Percentiles rank a stretch among this genome's conserved stretches.
Conservation (phyloP, 2,797 vertebrate species). For the Sebastes alutus region DNA sequence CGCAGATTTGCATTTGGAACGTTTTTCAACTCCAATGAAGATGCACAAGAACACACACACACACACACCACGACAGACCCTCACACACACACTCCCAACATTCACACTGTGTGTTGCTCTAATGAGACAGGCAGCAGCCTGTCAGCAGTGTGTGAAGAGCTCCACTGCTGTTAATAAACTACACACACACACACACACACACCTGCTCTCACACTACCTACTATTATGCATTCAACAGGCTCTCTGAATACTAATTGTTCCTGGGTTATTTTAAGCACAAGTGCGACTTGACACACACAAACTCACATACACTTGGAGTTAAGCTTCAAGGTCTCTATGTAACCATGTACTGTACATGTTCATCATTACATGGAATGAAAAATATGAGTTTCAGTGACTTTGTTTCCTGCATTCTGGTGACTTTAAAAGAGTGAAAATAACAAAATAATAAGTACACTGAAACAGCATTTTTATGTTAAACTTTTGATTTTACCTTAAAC, state of each 20-base stretch:
- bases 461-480: no score
- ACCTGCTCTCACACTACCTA: neutral
- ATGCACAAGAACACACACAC: neutral
- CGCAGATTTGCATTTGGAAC: constrained; percentile 55
- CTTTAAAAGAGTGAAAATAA: no score
- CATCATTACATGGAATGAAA: neutral
- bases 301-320: neutral
- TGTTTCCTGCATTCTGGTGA: no score
- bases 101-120: neutral
- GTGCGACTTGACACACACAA: neutral
- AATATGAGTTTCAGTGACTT: no score
- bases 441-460: no score
- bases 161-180: constrained; percentile 23
- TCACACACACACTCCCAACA: neutral
- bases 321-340: neutral
- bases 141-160: constrained; percentile 15
- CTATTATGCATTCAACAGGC: neutral
- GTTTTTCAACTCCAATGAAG: constrained; percentile 45
- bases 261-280: constrained; percentile 14
- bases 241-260: neutral
- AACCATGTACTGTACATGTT: neutral
- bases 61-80: neutral
- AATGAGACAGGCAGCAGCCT: constrained; percentile 20
- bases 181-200: constrained; percentile 12
- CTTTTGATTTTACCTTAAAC: no score